phyloP scores from a whole-genome alignment of 2,888 invertebrate genomes.

The Idaea dimidiata region DNA sequence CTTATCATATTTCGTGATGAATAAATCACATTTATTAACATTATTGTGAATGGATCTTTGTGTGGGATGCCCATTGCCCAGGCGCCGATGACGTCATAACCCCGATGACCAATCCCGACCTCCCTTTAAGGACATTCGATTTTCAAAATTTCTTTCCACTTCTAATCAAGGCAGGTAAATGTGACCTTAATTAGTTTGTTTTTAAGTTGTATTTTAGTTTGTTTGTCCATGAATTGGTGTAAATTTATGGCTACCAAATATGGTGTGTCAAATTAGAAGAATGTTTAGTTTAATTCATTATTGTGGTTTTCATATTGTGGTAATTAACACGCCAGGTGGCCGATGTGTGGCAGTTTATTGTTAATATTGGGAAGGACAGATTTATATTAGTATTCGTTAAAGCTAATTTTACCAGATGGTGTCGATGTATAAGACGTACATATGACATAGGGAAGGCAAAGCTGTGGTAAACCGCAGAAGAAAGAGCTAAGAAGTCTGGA shows the following conservation, averaged over 20 bases:
- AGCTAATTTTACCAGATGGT: not conserved
- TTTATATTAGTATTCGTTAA: not conserved
- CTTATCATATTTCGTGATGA: slow-evolving; percentile 1
- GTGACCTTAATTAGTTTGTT: not conserved
- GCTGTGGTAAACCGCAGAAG: too few relatives aligned
- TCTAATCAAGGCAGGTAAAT: not conserved
- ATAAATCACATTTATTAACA: not conserved
- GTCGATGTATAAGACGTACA: too few relatives aligned
- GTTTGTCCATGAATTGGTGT: not conserved
- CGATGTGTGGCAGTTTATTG: not conserved
- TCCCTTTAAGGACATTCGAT: not conserved
- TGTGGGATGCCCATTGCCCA: not conserved
- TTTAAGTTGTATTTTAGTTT: not conserved
- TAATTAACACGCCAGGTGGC: not conserved
- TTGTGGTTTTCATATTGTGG: not conserved
- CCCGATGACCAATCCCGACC: not conserved
- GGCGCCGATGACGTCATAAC: not conserved
- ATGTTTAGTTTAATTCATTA: slow-evolving; percentile 1
- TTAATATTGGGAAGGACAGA: not conserved
- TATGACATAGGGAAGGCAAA: too few relatives aligned
- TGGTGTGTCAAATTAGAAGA: not conserved
- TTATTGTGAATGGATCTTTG: not conserved
- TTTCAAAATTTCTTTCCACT: slow-evolving; percentile 1
- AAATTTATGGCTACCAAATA: not conserved
- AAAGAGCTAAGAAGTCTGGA: too few relatives aligned